These are phyloP conservation scores for Eucriotettix oculatus DNA, from an alignment of 2,888 invertebrate species.

Conservation along the genomic window DNA sequence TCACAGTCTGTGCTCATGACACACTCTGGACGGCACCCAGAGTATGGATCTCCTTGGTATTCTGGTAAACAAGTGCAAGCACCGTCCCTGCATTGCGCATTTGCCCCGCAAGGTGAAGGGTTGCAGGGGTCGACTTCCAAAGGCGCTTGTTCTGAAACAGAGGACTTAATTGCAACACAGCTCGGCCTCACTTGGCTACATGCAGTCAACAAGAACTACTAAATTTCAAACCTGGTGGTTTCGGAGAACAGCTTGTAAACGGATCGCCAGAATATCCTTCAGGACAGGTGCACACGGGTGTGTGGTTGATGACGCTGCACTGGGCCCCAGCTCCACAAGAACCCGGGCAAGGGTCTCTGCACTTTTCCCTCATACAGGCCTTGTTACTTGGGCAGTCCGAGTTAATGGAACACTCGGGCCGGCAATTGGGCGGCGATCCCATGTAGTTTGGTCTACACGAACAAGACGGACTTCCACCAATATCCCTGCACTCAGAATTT, in stretches of 20 bases:
- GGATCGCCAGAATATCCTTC: slow-evolving; percentile 61
- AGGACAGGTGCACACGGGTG: slow-evolving; percentile 53
- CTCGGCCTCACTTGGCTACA: too few species aligned
- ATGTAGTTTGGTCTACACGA: slow-evolving; percentile 49
- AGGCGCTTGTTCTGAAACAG: slow-evolving; percentile 17
- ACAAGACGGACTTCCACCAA: slow-evolving; percentile 26
- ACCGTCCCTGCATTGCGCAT: slow-evolving; percentile 42
- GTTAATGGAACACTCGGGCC: slow-evolving; percentile 47
- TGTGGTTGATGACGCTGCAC: slow-evolving; percentile 54
- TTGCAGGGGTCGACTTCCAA: slow-evolving; percentile 41
- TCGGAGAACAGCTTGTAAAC: slow-evolving; percentile 45
- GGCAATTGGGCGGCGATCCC: slow-evolving; percentile 49
- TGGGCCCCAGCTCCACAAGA: slow-evolving; percentile 52
- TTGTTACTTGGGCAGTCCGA: slow-evolving; percentile 43
- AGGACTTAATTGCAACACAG: neutral
- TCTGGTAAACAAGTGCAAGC: slow-evolving; percentile 29
- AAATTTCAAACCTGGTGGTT: slow-evolving; percentile 36
- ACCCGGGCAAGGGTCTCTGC: slow-evolving; percentile 52
- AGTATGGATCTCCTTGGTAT: slow-evolving; percentile 40
- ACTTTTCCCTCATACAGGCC: slow-evolving; percentile 52
- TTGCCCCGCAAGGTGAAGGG: slow-evolving; percentile 26
- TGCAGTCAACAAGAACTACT: neutral
- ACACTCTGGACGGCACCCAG: slow-evolving; percentile 63
- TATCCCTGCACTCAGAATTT: slow-evolving; percentile 38
- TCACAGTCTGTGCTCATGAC: slow-evolving; percentile 56